Percentiles rank a stretch among this genome's conserved stretches.
phyloP scores from a whole-genome alignment of 2,888 invertebrate species.

The Poecilus cupreus region DNA sequence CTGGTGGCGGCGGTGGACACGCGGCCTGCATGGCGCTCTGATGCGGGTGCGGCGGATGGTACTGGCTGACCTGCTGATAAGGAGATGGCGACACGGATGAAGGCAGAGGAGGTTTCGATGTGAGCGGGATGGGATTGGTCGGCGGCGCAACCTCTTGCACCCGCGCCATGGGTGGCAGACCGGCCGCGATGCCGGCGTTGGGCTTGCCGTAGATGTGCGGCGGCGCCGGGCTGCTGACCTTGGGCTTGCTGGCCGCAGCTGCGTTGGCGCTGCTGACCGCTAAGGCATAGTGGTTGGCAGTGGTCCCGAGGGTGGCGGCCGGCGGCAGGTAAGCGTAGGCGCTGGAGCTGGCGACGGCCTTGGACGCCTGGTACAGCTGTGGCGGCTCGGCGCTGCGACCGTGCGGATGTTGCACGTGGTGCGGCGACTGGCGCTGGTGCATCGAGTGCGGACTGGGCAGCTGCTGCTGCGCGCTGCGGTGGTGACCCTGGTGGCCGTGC shows the following conservation, averaged over 20 bases:
- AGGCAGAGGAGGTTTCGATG: constrained; percentile 75
- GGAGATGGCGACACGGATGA: constrained; percentile 73
- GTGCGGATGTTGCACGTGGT: constrained; percentile 62
- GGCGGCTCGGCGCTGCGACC: constrained; percentile 69
- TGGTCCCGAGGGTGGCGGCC: constrained; percentile 67
- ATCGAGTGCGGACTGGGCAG: constrained; percentile 68
- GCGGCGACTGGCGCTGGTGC: constrained; percentile 63
- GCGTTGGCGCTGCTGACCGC: constrained; percentile 73
- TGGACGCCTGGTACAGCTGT: constrained; percentile 68
- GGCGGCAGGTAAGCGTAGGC: constrained; percentile 71
- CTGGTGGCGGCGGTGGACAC: constrained; percentile 75
- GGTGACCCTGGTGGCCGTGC: constrained; percentile 40
- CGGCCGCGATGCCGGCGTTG: constrained; percentile 76
- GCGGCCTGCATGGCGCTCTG: constrained; percentile 67
- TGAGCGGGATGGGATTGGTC: constrained; percentile 75
- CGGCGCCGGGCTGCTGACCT: constrained; percentile 86
- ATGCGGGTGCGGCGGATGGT: constrained; percentile 71
- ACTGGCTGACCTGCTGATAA: constrained; percentile 74
- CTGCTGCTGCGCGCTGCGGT: constrained; percentile 67
- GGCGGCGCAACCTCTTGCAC: constrained; percentile 63
- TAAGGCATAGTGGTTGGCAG: constrained; percentile 73
- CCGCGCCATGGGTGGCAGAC: constrained; percentile 71
- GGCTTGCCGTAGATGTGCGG: constrained; percentile 84
- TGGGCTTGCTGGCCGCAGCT: constrained; percentile 76
- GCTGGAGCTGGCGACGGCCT: constrained; percentile 63